A percentile compares a stretch with the other conserved stretches of the same genome.
Conservation (phyloP, 2,797 vertebrate species). For the Melanotaenia nigrans region DNA sequence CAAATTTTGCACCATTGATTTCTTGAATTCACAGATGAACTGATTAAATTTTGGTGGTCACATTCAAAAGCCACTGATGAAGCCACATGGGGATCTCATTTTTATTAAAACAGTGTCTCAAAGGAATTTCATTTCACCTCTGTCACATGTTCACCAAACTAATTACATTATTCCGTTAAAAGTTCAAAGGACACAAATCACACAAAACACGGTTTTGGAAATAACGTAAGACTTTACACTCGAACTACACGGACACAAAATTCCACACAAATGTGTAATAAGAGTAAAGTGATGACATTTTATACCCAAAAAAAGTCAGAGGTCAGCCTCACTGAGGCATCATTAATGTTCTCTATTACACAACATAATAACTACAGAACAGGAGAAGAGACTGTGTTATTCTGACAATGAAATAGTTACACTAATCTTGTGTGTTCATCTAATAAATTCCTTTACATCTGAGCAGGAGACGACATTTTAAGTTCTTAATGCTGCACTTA, state of each 20-base stretch:
- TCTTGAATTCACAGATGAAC: not conserved
- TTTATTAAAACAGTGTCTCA: not conserved
- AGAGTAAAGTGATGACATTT: not conserved
- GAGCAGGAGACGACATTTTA: not conserved
- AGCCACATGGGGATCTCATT: not conserved
- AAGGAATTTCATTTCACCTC: conserved; percentile 1
- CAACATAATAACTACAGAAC: not conserved
- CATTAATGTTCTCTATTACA: not conserved
- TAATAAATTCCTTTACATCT: not conserved
- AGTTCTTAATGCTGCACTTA: not conserved
- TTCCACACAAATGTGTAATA: not conserved
- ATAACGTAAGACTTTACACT: not conserved
- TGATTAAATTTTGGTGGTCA: not conserved
- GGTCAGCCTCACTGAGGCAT: not conserved
- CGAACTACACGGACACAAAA: not conserved
- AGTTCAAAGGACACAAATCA: not conserved
- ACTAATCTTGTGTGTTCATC: not conserved
- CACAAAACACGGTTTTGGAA: not conserved
- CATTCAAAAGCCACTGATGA: not conserved
- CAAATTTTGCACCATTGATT: not conserved
- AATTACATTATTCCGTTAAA: not conserved
- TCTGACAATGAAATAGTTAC: not conserved
- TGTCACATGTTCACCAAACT: not conserved
- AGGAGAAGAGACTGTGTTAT: not conserved
- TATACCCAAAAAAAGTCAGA: not conserved